Base-by-base conservation (phyloP, 2,888 invertebrate species). In the Dastarcus helophoroides region DNA sequence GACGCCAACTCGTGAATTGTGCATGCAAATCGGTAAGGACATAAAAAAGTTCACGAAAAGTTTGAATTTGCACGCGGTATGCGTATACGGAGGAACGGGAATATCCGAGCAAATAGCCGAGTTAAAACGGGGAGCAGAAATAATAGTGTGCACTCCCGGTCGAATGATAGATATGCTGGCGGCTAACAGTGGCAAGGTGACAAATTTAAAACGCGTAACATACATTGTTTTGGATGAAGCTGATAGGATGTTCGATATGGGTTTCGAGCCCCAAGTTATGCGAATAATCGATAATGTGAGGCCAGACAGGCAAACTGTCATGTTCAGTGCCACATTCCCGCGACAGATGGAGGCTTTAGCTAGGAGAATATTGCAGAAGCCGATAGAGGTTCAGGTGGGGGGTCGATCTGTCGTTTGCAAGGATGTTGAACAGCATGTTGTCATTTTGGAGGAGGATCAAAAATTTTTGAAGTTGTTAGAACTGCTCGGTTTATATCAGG, bases 121-220 rank as follows among this genome's bases (percentile, higher is more conserved):
- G 57, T 56, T 97, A 38, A 97, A 95, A 58, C 73, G 95, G 22
- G 97, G 53, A 12, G 89, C 94, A 0, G 95, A 97, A 63, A 90
- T 99, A 44, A 91, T 99, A 44, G 97, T 99, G 0, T 98, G 98
- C 53, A 98, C 98, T 0, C 98, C 98, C 0, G 98, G 98, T 0
- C 73, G 98, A 26, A 98, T 98, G 98, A 99, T 99, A 38, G 98
- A 99, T 63, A 97, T 98, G 95, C 60, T 99, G 44, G 93, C 97
- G 0, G 98, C 97, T 0, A 99, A 99, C 60, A 90, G 86, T 25
- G 97, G 95, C 39, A 76, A 93, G 43, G 97, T 98, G 2, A 99
- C 98, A 4, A 99, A 99, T 64, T 66, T 98, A 36, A 71, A 88
- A n/a, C 70, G 98, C 22, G 91, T 94, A 22, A 97, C 97, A 0